These are phyloP conservation scores for Lathamus discolor DNA, from an alignment of 2,113 vertebrate genomes.

Conservation along the genomic window DNA sequence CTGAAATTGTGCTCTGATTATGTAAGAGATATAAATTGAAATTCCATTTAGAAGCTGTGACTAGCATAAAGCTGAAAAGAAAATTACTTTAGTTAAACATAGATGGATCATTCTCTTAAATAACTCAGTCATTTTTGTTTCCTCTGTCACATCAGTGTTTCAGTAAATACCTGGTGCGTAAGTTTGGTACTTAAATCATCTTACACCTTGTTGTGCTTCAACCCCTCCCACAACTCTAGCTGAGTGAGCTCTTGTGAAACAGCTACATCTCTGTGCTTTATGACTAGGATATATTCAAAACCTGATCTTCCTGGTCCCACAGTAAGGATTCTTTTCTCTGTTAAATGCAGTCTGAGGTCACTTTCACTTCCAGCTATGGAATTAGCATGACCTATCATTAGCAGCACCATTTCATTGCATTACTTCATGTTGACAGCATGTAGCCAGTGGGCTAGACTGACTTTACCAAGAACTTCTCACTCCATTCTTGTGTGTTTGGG, in stretches of 20 bases:
- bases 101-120: neutral
- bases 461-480: neutral
- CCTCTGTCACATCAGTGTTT: neutral
- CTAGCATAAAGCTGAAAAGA: neutral
- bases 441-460: neutral
- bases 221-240: rapidly evolving
- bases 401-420: neutral
- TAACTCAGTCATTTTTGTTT: neutral
- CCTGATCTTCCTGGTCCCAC: neutral
- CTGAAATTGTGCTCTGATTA: neutral
- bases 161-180: neutral
- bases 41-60: neutral
- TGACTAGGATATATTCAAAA: neutral
- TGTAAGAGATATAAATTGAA: neutral
- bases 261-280: neutral
- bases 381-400: neutral
- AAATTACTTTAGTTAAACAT: neutral
- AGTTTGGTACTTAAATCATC: neutral
- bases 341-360: neutral
- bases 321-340: neutral
- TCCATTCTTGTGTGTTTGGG: neutral
- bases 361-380: neutral
- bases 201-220: neutral
- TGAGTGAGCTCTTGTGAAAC: neutral
- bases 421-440: neutral